Base-by-base conservation (phyloP, 2,797 vertebrate species). In the Hybognathus amarus region DNA sequence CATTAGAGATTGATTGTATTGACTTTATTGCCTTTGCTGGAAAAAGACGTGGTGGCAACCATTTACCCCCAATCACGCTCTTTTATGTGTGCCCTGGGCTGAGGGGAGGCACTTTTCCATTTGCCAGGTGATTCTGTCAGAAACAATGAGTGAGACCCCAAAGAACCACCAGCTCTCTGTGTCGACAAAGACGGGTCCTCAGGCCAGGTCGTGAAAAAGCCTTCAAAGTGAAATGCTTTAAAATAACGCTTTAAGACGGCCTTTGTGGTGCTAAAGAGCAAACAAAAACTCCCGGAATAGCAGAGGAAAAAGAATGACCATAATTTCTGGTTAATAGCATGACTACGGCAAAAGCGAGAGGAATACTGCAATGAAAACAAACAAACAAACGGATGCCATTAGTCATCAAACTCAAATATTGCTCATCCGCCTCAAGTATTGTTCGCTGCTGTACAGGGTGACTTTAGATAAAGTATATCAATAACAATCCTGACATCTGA, bases 1-100 rank as follows among this genome's bases (percentile, higher is more conserved):
- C 93, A 94, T 95, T 94, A 95, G 90, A 88, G 91, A 92, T 91
- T 77, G 92, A 94, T 93, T 89, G 89, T 86, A 89, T 93, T 90
- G 92, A 91, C 87, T 92, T 89, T 91, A 90, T 89, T 87, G 88
- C 82, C 54, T 89, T 89, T 87, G 75, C 80, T 76, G 80, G 85
- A 88, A 87, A 90, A 90, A 85, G 83, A 89, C 54, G 73, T 71
- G 86, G 80, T 84, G 54, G 61, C 83, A 69, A 69, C 79, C 67
- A 71, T 88, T 87, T 87, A 56, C 17, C 77, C 52, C 80, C 45
- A 66, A 33, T 67, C 81, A 84, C 59, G 84, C 80, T 85, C 17
- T 87, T 79, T 85, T 85, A 79, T 87, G 79, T 69, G 36, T 80
- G 69, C 80, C 71, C 66, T 70, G 24, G 67, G 77, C 83, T 17